A percentile compares a stretch with the other conserved stretches of the same genome.
These are phyloP conservation scores for Drosophila simulans DNA, from an alignment of 1,140 invertebrate genomes.

Conservation along the genomic window DNA sequence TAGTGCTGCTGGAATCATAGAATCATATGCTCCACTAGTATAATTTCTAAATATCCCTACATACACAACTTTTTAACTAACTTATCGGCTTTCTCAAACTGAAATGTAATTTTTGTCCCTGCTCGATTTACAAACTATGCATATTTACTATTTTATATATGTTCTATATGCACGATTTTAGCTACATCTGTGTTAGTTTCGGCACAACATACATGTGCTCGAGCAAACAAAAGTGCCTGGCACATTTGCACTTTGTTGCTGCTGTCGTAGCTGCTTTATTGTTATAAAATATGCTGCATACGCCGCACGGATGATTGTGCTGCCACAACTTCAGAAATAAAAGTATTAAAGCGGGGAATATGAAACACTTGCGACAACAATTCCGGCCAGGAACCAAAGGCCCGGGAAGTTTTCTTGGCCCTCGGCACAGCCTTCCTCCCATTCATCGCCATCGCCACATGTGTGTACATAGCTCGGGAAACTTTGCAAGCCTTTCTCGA, in stretches of 20 bases:
- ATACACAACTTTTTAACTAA: no score
- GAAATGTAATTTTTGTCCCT: no score
- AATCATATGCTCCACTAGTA: neutral
- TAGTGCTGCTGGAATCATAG: neutral
- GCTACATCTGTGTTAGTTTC: conserved; percentile 6
- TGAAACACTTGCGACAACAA: conserved; percentile 72
- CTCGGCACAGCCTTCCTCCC: neutral
- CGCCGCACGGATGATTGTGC: conserved; percentile 63
- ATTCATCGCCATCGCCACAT: conserved; percentile 27
- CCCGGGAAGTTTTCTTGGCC: conserved; percentile 16
- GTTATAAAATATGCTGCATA: conserved; percentile 64
- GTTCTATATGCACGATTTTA: no score
- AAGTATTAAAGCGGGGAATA: conserved; percentile 36
- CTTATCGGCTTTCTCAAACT: no score
- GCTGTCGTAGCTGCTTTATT: conserved; percentile 29
- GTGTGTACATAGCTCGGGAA: conserved; percentile 34
- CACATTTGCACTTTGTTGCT: conserved; percentile 51
- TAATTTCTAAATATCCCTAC: no score
- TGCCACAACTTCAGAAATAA: conserved; percentile 47
- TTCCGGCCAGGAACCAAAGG: conserved; percentile 11
- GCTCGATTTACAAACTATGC: no score
- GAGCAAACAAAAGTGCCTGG: conserved; percentile 60
- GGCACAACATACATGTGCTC: conserved; percentile 16
- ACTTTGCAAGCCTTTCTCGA: conserved; percentile 45
- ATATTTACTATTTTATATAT: no score